Base-by-base conservation (phyloP, 2,113 vertebrate genomes). In the Silurus meridionalis region DNA sequence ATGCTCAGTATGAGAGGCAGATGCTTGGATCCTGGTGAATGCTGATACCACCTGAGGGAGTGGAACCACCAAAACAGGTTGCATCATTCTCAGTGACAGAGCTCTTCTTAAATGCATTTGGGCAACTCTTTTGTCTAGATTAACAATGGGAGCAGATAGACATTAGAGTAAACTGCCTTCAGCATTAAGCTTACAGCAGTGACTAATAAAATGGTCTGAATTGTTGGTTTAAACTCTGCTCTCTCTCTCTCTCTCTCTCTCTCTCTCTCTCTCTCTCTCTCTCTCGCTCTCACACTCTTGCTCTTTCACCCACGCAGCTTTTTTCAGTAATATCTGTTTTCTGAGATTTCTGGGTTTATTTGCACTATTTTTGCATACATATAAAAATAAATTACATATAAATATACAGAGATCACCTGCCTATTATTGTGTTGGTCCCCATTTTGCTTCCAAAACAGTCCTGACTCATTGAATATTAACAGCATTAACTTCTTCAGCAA, bases 11-110 rank as follows among this genome's bases (percentile, higher is more conserved):
- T 80, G 53, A 25, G 72, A 80, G 63, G 11, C 74, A 80, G 74
- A 74, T 66, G 14, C 37, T 46, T 21, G 46, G 71, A 48, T 81
- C 8, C 53, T 72, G 85, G 55, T 64, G 23, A 64, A 84, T 83
- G 63, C 60, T 82, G 58, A 7, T 10, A 37, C 21, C 48, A 28
- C 58, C 78, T 81, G 17, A 48, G 84, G 61, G 74, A 85, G 60
- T 71, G 71, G 55, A 14, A 28, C 64, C 58, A 75, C 46, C 55
- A 63, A 86, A 74, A 87, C 85, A 86, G 23, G 66, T 89, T 89
- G 77, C 85, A 82, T 89, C 85, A 89, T 77, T 46, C 71, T 77
- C 66, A 13, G 17, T 84, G 82, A 37, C 8, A 67, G 19, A 4
- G 21, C 25, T 60, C 46, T 55, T 81, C 1, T 83, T 67, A 25